Evolutionary conservation across 2,113 vertebrate genomes (phyloP).

Genomic region (Rattus rattus): DNA sequence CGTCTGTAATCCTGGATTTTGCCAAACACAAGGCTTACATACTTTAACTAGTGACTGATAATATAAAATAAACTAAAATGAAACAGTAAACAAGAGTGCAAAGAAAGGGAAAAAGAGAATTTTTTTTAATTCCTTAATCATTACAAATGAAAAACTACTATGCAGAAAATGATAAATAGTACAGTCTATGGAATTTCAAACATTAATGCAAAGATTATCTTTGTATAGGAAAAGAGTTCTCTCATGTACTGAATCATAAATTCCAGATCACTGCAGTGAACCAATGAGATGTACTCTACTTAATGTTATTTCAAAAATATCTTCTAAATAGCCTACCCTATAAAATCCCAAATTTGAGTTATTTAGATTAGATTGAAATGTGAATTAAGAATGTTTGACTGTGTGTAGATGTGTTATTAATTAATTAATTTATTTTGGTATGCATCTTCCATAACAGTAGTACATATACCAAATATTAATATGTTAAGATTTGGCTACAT

Average conservation of each 20-base stretch:
- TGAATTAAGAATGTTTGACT: not conserved
- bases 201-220: not conserved
- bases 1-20: not conserved
- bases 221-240: not conserved
- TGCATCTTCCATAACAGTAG: not conserved
- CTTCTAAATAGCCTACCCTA: not conserved
- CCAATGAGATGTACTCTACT: not conserved
- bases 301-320: not conserved
- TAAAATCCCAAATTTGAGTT: not conserved
- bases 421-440: not conserved
- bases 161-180: not conserved
- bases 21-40: not conserved
- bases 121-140: not conserved
- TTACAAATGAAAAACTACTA: not conserved
- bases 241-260: not conserved
- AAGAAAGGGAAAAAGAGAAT: not conserved
- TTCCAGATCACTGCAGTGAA: not conserved
- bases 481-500: not conserved
- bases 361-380: not conserved
- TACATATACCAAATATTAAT: not conserved
- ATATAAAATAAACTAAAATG: slow-evolving; percentile 13
- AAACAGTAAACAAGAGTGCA: not conserved
- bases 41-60: not conserved
- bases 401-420: not conserved
- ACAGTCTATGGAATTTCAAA: not conserved